Base-by-base conservation (phyloP, 2,888 invertebrate species). In the Parasteatoda lunata region DNA sequence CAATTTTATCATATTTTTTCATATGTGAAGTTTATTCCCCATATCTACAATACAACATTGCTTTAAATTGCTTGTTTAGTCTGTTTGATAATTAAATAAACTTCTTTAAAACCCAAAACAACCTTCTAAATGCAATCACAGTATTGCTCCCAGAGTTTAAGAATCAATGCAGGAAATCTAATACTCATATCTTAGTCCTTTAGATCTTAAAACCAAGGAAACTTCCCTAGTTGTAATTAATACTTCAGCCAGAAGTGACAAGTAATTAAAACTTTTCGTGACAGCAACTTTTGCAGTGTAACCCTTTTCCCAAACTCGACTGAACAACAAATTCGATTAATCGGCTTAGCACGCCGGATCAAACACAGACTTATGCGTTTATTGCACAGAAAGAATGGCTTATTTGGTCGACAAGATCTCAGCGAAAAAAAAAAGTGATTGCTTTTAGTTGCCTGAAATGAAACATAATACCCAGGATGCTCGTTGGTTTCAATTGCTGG, bases 211-310 rank as follows among this genome's bases (percentile, higher is more conserved):
- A 30, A 30, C 30, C 30, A 30, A 30, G 30, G 30, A 30, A 30
- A 30, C 30, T 30, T 30, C 30, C 30, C 30, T 30, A 30, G 30
- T 30, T 30, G 30, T 30, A 30, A 30, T 30, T 30, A 30, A 30
- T 30, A 30, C 30, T 30, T 30, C 30, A 30, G 30, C 68, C 68
- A 70, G 45, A 49, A 49, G 45, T 49, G 11, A 30, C 30, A 70
- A 70, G 70, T 70, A 70, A 70, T 70, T 70, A 70, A 70, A 70
- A 70, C 70, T 70, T 70, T 49, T 70, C 48, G 49, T 13, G 15
- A 9, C 13, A 70, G 70, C 70, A 70, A 13, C 70, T 47, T 30
- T 30, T 13, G 8, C 4, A 15, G 13, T 48, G 70, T 13, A 70
- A 48, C 15, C 15, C 5, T 13, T 48, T 70, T 70, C 5, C n/a